These are phyloP conservation scores for Eciton burchellii DNA, from an alignment of 1,140 invertebrate genomes.

Conservation along the genomic window DNA sequence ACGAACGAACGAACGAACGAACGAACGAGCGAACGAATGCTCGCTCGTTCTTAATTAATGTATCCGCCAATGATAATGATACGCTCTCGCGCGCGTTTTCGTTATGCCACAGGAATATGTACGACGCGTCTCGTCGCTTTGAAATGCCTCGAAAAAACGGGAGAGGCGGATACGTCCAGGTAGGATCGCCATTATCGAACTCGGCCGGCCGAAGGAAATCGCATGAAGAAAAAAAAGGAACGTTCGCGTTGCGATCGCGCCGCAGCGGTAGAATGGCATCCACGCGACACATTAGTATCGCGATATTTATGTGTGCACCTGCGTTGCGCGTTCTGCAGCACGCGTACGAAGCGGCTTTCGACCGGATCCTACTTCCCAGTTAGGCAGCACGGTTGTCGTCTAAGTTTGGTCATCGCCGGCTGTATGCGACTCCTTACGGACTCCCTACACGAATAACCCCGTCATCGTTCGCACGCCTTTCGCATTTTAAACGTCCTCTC, in stretches of 20 bases:
- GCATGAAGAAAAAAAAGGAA: constrained; percentile 39
- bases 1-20: no score
- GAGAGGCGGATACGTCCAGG: neutral
- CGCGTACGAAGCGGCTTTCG: constrained; percentile 76
- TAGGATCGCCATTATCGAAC: constrained; percentile 19
- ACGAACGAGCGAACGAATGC: no score
- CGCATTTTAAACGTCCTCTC: constrained; percentile 81
- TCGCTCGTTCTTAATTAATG: constrained; percentile 30
- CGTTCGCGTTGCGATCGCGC: constrained; percentile 53
- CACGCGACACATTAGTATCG: constrained; percentile 83
- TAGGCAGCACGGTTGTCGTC: constrained; percentile 83
- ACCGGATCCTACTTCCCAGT: constrained; percentile 85
- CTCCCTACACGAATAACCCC: constrained; percentile 85
- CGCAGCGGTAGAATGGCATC: constrained; percentile 67
- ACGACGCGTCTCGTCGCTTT: constrained; percentile 19
- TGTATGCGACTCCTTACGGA: constrained; percentile 81
- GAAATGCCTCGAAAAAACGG: no score
- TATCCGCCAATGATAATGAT: neutral
- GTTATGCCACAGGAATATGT: neutral
- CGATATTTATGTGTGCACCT: constrained; percentile 86
- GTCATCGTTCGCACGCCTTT: constrained; percentile 85
- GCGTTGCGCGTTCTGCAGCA: constrained; percentile 70
- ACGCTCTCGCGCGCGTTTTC: constrained; percentile 19
- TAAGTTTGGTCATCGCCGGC: constrained; percentile 84
- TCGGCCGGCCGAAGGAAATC: constrained; percentile 52